These are phyloP conservation scores for Antennarius striatus DNA, from an alignment of 2,113 vertebrate species.

Conservation along the genomic window DNA sequence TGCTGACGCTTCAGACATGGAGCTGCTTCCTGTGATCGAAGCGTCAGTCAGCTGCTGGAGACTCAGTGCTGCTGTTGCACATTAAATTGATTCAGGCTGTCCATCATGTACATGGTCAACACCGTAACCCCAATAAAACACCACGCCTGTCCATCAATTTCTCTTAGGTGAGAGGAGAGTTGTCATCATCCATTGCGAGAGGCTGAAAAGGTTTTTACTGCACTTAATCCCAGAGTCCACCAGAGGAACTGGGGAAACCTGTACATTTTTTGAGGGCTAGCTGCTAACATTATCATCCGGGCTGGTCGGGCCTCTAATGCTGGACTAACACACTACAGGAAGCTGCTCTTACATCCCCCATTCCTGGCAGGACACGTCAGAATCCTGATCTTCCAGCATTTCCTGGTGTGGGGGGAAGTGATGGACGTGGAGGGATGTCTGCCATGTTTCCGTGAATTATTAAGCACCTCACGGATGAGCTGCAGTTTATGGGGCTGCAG, in stretches of 20 bases:
- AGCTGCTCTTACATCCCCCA: background rate
- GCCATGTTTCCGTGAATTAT: slow-evolving; percentile 52
- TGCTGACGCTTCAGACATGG: slow-evolving; percentile 32
- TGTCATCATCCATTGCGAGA: background rate
- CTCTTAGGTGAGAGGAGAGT: background rate
- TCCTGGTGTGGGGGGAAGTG: slow-evolving; percentile 5
- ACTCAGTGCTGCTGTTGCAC: background rate
- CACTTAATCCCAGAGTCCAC: background rate
- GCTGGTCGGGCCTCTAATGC: slow-evolving; percentile 8
- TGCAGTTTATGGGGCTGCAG: slow-evolving; percentile 14
- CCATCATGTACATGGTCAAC: slow-evolving; percentile 32
- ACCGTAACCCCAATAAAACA: slow-evolving; percentile 7
- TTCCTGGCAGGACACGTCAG: background rate
- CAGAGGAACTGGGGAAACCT: background rate
- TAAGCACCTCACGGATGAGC: slow-evolving; percentile 12
- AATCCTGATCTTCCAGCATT: background rate
- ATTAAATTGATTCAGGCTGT: slow-evolving; percentile 28
- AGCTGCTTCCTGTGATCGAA: slow-evolving; percentile 48
- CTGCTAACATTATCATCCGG: background rate
- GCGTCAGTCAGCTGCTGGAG: slow-evolving; percentile 36
- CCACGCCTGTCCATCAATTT: slow-evolving; percentile 19
- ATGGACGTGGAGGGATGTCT: slow-evolving; percentile 11
- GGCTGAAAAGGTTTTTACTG: slow-evolving; percentile 5
- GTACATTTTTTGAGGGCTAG: no score
- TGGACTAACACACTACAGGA: background rate